These are phyloP conservation scores for Nudaria mundana DNA, from an alignment of 2,888 invertebrate genomes.

Conservation along the genomic window DNA sequence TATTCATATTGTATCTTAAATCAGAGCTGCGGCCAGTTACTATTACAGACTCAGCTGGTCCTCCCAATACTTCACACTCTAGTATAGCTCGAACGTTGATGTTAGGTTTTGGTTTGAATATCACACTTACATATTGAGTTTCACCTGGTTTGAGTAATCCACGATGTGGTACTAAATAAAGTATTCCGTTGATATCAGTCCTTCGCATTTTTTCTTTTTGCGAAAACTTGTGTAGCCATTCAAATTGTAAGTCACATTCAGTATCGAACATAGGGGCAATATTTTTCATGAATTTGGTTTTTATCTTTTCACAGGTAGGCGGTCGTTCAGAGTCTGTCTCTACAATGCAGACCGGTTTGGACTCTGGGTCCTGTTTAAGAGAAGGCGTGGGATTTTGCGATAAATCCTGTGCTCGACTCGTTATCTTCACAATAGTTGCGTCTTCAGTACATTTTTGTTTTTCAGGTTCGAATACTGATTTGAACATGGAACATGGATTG, in stretches of 20 bases:
- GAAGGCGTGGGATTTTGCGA: too few relatives aligned
- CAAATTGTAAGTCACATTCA: slow-evolving; percentile 46
- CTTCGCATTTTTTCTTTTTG: slow-evolving; percentile 33
- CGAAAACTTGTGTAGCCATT: slow-evolving; percentile 59
- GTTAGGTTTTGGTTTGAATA: slow-evolving; percentile 68
- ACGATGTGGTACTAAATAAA: slow-evolving; percentile 69
- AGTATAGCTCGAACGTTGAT: slow-evolving; percentile 66
- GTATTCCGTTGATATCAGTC: slow-evolving; percentile 53
- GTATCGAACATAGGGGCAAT: slow-evolving; percentile 55
- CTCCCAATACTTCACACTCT: slow-evolving; percentile 79
- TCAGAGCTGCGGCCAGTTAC: slow-evolving; percentile 77
- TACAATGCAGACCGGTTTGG: too few relatives aligned
- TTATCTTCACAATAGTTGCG: slow-evolving; percentile 15
- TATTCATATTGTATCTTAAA: slow-evolving; percentile 73
- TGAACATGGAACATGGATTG: too few relatives aligned
- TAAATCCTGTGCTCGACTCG: slow-evolving; percentile 6
- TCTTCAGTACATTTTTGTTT: slow-evolving; percentile 23
- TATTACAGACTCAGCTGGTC: slow-evolving; percentile 73
- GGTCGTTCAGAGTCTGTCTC: too few relatives aligned
- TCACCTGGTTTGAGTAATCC: slow-evolving; percentile 78
- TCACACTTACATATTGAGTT: slow-evolving; percentile 68
- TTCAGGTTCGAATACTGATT: slow-evolving; percentile 22
- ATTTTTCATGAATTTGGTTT: slow-evolving; percentile 45
- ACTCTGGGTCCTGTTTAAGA: too few relatives aligned
- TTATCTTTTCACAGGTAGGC: slow-evolving; percentile 9